Percentiles rank a stretch among this genome's conserved stretches.
These are phyloP conservation scores for Thaumetopoea pityocampa DNA, from an alignment of 1,140 invertebrate genomes.

Conservation along the genomic window DNA sequence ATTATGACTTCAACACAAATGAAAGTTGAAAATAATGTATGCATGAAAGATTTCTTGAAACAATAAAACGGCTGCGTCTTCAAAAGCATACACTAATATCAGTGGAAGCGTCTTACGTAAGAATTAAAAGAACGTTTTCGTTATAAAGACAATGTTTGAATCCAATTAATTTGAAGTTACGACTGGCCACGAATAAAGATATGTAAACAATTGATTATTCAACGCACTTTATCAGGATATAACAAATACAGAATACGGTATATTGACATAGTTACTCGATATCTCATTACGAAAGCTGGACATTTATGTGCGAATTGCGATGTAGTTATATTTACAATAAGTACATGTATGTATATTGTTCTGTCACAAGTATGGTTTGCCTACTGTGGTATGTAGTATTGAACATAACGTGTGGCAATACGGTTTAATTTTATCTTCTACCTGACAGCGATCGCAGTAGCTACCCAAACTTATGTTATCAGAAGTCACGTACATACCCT, in stretches of 20 bases:
- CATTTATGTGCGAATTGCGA: not conserved
- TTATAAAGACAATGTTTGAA: slow-evolving; percentile 3
- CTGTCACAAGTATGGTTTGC: too few species aligned
- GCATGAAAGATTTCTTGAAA: not conserved
- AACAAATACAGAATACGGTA: slow-evolving; percentile 22
- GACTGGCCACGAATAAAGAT: slow-evolving; percentile 15
- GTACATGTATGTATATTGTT: too few species aligned
- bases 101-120: slow-evolving; percentile 7
- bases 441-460: too few species aligned
- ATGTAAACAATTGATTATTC: slow-evolving; percentile 15
- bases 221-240: slow-evolving; percentile 2
- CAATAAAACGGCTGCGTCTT: not conserved
- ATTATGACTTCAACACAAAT: too few species aligned
- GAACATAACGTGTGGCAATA: too few species aligned
- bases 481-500: too few species aligned
- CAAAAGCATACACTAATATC: not conserved
- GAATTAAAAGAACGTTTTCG: not conserved
- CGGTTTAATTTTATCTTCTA: too few species aligned
- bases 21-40: not conserved
- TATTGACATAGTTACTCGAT: slow-evolving; percentile 17
- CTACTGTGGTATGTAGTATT: too few species aligned
- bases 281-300: not conserved
- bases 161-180: slow-evolving; percentile 13
- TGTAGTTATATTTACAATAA: too few species aligned
- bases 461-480: too few species aligned